Conservation (phyloP, 2,888 invertebrate species). For the Agrotis clavis region DNA sequence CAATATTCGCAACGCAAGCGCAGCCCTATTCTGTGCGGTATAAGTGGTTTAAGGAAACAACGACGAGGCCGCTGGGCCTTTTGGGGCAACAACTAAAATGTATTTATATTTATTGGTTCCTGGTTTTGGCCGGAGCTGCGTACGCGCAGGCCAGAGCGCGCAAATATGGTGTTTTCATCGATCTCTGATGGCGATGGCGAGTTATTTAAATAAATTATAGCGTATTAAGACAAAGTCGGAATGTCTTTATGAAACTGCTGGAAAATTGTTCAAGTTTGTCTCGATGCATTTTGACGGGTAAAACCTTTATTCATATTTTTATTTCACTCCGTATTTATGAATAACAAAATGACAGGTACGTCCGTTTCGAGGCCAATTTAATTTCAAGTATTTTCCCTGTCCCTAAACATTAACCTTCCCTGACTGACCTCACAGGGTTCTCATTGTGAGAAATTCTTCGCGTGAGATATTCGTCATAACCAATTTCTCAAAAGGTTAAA, state of each 20-base stretch:
- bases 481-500: background rate
- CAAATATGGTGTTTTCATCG: slow-evolving; percentile 77
- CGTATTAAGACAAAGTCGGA: slow-evolving; percentile 46
- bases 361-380: background rate
- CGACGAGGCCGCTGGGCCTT: slow-evolving; percentile 78
- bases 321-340: background rate
- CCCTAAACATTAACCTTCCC: background rate
- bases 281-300: slow-evolving; percentile 1
- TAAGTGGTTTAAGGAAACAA: slow-evolving; percentile 81
- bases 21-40: slow-evolving; percentile 64
- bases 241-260: slow-evolving; percentile 53
- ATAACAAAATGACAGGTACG: background rate
- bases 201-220: slow-evolving; percentile 65
- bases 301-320: slow-evolving; percentile 13
- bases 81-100: slow-evolving; percentile 81
- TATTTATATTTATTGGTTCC: slow-evolving; percentile 84
- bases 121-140: slow-evolving; percentile 77
- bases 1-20: slow-evolving; percentile 48
- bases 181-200: slow-evolving; percentile 69
- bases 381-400: too few relatives aligned
- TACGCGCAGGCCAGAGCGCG: slow-evolving; percentile 65
- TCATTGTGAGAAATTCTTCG: background rate
- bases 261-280: slow-evolving; percentile 36
- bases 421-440: background rate
- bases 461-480: background rate